Conservation (phyloP, 1,140 invertebrate genomes). For the Muscidifurax raptorellus region DNA sequence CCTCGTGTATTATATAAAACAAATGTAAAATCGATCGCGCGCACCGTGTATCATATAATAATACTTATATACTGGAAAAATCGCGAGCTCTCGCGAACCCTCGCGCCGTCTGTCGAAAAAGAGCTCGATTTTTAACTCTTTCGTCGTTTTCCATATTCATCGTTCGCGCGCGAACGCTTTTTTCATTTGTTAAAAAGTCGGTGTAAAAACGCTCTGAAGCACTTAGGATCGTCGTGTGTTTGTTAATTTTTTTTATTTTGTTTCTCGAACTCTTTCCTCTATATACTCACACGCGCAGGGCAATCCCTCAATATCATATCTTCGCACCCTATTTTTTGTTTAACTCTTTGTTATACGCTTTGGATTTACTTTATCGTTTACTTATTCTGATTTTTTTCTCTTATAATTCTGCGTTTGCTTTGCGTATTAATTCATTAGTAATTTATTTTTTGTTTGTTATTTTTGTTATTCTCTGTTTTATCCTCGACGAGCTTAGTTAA, state of each 20-base stretch:
- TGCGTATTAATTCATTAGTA: conserved; percentile 35
- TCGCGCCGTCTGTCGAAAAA: not conserved
- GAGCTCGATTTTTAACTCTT: conserved; percentile 5
- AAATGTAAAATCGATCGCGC: not conserved
- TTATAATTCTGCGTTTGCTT: conserved; percentile 36
- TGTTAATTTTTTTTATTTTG: not conserved
- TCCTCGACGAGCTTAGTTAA: conserved; percentile 61
- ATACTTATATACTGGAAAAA: not conserved
- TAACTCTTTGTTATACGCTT: conserved; percentile 33
- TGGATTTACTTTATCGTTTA: conserved; percentile 53
- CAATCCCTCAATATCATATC: not conserved
- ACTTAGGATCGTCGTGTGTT: conserved; percentile 46
- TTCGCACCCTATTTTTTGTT: not conserved
- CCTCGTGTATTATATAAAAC: not conserved
- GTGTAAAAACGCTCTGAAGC: conserved; percentile 51
- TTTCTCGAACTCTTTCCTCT: not conserved
- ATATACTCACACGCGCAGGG: not conserved
- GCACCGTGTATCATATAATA: no score
- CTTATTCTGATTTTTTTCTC: conserved; percentile 38
- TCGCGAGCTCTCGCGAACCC: not conserved
- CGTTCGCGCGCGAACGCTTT: conserved; percentile 32
- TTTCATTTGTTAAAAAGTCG: conserved; percentile 48
- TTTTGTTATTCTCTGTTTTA: conserved; percentile 30
- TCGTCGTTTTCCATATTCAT: not conserved
- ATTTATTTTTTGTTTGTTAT: conserved; percentile 15